A percentile compares a stretch with the other conserved stretches of the same genome.
phyloP scores from a whole-genome alignment of 2,113 vertebrate genomes.

The Illadopsis cleaveri region DNA sequence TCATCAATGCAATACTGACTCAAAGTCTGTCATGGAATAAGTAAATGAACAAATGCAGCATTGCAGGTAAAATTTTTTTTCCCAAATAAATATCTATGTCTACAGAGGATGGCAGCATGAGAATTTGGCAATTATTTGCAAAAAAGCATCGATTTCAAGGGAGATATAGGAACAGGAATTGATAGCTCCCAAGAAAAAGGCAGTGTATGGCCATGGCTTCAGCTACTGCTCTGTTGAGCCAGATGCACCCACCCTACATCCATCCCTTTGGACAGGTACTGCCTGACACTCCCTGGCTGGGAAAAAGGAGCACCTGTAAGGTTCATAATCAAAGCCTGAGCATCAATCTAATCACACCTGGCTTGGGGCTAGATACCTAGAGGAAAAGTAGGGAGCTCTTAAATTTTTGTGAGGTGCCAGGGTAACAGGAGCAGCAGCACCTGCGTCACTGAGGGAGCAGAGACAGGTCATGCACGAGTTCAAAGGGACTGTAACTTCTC shows the following conservation, averaged over 20 bases:
- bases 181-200: background rate
- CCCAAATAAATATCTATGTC: background rate
- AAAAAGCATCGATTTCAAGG: background rate
- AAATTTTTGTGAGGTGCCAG: background rate
- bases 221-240: background rate
- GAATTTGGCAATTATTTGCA: background rate
- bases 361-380: background rate
- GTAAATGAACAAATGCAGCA: background rate
- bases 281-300: background rate
- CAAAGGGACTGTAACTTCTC: background rate
- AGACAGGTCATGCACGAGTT: background rate
- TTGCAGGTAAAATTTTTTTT: background rate
- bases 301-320: background rate
- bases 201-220: rapidly evolving
- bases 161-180: background rate
- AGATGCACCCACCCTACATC: background rate
- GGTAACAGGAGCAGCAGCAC: background rate
- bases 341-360: background rate
- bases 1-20: background rate
- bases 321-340: background rate
- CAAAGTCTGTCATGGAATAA: background rate
- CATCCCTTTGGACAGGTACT: background rate
- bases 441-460: background rate
- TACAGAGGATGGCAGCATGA: background rate
- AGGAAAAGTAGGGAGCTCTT: background rate